phyloP scores from a whole-genome alignment of 2,888 invertebrate genomes.

The Chrysomela aeneicollis region DNA sequence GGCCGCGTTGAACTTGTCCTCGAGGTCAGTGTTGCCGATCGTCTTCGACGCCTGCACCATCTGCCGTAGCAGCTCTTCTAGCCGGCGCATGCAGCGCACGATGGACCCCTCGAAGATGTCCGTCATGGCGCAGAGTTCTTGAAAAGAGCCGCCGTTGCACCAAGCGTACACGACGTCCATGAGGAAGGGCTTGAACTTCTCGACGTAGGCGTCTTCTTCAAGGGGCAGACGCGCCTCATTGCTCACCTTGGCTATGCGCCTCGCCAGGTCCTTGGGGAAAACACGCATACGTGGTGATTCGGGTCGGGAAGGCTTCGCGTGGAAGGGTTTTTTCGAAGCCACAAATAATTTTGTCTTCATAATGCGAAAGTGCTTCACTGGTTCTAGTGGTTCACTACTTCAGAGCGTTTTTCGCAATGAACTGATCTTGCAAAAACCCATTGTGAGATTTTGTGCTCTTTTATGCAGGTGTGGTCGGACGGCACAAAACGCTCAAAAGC shows the following conservation, averaged over 20 bases:
- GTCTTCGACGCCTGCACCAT: slow-evolving; percentile 96
- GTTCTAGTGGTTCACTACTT: no score
- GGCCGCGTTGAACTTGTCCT: slow-evolving; percentile 94
- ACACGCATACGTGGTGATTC: slow-evolving; percentile 12
- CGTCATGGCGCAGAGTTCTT: slow-evolving; percentile 94
- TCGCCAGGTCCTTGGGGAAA: slow-evolving; percentile 79
- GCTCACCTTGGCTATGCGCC: slow-evolving; percentile 89
- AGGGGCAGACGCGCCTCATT: slow-evolving; percentile 85
- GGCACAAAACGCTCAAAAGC: no score
- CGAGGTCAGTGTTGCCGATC: slow-evolving; percentile 94
- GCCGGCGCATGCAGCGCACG: slow-evolving; percentile 90
- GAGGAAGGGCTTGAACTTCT: slow-evolving; percentile 90
- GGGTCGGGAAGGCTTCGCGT: background rate
- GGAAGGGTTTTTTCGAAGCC: background rate
- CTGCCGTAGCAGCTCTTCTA: slow-evolving; percentile 95
- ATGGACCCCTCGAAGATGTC: slow-evolving; percentile 95
- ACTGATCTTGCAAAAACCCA: no score
- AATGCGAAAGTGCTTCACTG: no score
- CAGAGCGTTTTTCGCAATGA: no score
- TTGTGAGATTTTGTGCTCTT: no score
- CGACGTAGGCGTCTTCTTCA: slow-evolving; percentile 90
- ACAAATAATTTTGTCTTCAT: no score
- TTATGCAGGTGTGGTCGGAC: no score
- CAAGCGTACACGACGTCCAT: slow-evolving; percentile 98
- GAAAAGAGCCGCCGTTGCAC: slow-evolving; percentile 92